These are phyloP conservation scores for Eilema depressum DNA, from an alignment of 2,888 invertebrate species.

Conservation along the genomic window DNA sequence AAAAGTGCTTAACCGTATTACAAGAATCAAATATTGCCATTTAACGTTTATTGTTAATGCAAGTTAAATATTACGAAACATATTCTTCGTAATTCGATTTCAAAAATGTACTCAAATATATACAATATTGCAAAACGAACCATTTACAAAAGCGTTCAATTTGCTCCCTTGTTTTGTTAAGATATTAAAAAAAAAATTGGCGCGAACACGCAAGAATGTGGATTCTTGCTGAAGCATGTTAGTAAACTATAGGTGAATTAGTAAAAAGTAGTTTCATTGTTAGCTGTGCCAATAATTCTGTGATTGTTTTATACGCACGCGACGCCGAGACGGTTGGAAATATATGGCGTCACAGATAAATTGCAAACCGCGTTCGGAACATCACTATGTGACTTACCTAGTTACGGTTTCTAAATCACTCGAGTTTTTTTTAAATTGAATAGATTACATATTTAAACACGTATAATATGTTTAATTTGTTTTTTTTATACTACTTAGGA, in stretches of 20 bases:
- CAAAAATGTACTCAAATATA: neutral
- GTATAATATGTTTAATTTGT: too few relatives aligned
- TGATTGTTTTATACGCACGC: slow-evolving; percentile 3
- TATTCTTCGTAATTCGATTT: neutral
- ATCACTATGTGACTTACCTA: neutral
- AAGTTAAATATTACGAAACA: slow-evolving; percentile 11
- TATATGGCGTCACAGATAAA: neutral
- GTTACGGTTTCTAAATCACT: neutral
- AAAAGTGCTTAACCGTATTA: neutral
- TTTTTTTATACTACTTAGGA: too few relatives aligned
- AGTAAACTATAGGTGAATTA: neutral
- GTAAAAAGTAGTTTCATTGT: neutral
- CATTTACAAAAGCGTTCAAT: neutral
- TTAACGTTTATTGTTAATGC: slow-evolving; percentile 9
- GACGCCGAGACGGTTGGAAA: neutral
- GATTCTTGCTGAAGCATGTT: neutral
- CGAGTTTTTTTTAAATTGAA: too few relatives aligned
- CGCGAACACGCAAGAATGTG: neutral
- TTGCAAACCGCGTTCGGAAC: neutral
- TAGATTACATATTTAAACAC: too few relatives aligned
- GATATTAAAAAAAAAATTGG: neutral
- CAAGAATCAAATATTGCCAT: slow-evolving; percentile 8
- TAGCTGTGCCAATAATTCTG: neutral
- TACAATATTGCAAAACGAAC: neutral
- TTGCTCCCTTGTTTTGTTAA: neutral